These are phyloP conservation scores for Glyphotaelius pellucidus DNA, from an alignment of 2,888 invertebrate species.

Conservation along the genomic window DNA sequence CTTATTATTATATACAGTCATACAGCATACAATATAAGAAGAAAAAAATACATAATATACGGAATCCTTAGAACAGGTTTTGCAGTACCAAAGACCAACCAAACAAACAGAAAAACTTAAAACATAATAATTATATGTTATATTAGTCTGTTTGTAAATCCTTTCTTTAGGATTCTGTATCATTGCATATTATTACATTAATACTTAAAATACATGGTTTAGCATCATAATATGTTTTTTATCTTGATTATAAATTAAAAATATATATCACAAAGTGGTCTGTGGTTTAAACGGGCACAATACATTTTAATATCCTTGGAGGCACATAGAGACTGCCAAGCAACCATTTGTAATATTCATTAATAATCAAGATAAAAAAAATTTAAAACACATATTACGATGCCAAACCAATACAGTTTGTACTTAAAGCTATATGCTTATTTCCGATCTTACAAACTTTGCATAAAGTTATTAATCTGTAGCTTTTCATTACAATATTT, in stretches of 20 bases:
- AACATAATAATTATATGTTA: not conserved
- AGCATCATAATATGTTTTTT: too few species aligned
- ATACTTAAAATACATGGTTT: not conserved
- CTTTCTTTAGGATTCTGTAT: not conserved
- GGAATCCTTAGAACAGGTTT: not conserved
- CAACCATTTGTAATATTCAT: too few species aligned
- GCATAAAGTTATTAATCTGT: conserved; percentile 50
- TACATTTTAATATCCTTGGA: too few species aligned
- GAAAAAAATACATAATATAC: not conserved
- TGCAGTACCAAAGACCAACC: not conserved
- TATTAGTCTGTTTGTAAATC: not conserved
- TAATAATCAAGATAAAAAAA: too few species aligned
- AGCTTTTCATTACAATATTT: conserved; percentile 55
- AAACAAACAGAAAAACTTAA: not conserved
- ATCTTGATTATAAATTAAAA: too few species aligned
- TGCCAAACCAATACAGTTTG: too few species aligned
- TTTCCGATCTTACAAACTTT: conserved; percentile 48
- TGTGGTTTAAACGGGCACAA: too few species aligned
- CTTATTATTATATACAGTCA: conserved; percentile 56
- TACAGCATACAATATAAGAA: conserved; percentile 59
- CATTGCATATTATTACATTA: conserved; percentile 32
- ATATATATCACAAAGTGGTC: too few species aligned
- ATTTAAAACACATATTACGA: too few species aligned
- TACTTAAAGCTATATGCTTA: conserved; percentile 53
- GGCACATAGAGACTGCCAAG: too few species aligned